Conservation (phyloP, 2,113 vertebrate species). For the Centrocercus urophasianus region DNA sequence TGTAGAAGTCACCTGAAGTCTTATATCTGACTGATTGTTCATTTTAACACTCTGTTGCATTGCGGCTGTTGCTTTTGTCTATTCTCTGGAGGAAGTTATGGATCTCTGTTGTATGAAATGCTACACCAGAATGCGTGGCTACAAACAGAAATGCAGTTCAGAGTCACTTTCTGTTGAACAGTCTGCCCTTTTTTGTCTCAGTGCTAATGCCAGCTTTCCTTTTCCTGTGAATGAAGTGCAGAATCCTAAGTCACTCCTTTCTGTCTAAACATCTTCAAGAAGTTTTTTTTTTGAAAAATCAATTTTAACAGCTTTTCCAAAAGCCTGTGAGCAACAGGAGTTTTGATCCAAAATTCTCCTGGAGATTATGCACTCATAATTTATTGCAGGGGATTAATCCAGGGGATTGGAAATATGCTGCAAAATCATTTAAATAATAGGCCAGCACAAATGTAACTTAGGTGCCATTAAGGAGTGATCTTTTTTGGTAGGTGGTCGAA, state of each 20-base stretch:
- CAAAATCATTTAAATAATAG: neutral
- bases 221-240: neutral
- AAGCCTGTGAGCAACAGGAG: neutral
- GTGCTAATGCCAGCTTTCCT: neutral
- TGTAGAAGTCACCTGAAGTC: neutral
- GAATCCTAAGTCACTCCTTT: neutral
- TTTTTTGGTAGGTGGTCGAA: conserved; percentile 86
- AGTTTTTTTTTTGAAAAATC: neutral
- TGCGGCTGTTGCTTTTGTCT: neutral
- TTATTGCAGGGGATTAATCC: neutral
- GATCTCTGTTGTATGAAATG: neutral
- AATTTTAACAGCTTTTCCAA: neutral
- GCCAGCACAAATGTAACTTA: neutral
- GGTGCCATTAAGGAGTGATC: neutral
- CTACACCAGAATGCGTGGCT: neutral
- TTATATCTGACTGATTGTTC: neutral
- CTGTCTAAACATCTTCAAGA: neutral
- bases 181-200: neutral
- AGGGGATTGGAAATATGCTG: neutral
- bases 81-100: neutral
- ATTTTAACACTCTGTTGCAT: neutral
- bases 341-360: neutral
- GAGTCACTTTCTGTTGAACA: neutral
- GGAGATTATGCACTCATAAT: neutral
- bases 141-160: neutral